Evolutionary conservation across 2,113 vertebrate species (phyloP).

Genomic region (Corydoras maculifer): DNA sequence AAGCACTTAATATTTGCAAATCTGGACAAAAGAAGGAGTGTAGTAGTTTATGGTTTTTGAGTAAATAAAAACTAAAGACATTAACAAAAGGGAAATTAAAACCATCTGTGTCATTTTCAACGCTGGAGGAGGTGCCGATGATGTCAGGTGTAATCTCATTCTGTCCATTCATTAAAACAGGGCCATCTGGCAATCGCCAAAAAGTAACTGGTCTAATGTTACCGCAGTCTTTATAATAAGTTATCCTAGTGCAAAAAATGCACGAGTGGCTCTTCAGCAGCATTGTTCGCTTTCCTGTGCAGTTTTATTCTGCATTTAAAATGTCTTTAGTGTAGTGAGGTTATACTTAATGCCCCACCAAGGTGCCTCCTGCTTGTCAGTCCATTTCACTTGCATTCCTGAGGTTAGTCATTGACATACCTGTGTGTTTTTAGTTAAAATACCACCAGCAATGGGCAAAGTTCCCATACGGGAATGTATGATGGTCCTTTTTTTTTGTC

Average conservation of each 20-base stretch:
- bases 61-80: background rate
- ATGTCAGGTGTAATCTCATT: conserved; percentile 42
- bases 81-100: background rate
- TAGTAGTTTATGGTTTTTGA: background rate
- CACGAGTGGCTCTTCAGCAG: background rate
- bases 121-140: conserved; percentile 20
- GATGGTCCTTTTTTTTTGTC: background rate
- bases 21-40: too few species aligned
- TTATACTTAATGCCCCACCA: background rate
- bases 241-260: background rate
- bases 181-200: conserved; percentile 26
- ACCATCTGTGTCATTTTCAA: conserved; percentile 35
- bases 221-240: background rate
- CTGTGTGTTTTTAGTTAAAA: conserved; percentile 36
- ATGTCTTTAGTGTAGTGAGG: background rate
- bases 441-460: conserved; percentile 19
- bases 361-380: background rate
- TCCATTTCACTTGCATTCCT: conserved; percentile 47
- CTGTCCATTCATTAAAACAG: conserved; percentile 30
- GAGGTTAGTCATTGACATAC: conserved; percentile 52
- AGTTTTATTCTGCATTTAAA: background rate
- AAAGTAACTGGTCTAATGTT: background rate
- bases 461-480: conserved; percentile 14
- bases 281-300: background rate
- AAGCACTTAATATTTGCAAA: too few species aligned